A percentile compares a stretch with the other conserved stretches of the same genome.
Conservation (phyloP, 2,797 vertebrate genomes). For the Neosilurus mollespiculum region DNA sequence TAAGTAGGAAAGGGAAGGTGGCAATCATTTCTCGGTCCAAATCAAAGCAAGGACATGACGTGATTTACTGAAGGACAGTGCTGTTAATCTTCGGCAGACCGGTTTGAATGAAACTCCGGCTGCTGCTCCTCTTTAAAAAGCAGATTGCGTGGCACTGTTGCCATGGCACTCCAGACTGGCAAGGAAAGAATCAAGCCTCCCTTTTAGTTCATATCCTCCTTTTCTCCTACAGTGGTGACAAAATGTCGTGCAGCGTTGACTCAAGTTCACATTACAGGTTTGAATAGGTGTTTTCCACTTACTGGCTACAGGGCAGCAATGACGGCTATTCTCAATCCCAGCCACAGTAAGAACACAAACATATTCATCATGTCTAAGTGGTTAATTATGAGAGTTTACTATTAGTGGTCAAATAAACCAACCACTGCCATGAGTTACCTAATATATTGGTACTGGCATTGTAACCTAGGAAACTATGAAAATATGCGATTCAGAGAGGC, state of each 20-base stretch:
- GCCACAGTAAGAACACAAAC: constrained; percentile 48
- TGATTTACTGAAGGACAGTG: neutral
- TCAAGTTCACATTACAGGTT: constrained; percentile 5
- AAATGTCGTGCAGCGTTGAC: neutral
- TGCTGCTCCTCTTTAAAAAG: constrained; percentile 15
- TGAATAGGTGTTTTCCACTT: constrained; percentile 25
- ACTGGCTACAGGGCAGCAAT: constrained; percentile 13
- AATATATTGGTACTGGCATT: constrained; percentile 38
- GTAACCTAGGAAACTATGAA: constrained; percentile 31
- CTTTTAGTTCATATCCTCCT: constrained; percentile 21
- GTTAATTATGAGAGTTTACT: constrained; percentile 53
- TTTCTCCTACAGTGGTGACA: neutral
- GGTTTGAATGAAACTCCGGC: constrained; percentile 1
- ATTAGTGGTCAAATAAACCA: constrained; percentile 51
- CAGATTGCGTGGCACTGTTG: constrained; percentile 32
- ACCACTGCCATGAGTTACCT: constrained; percentile 49
- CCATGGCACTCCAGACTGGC: constrained; percentile 35
- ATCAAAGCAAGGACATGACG: constrained; percentile 9
- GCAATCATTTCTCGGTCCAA: neutral
- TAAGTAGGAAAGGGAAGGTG: neutral
- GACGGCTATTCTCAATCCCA: constrained; percentile 44
- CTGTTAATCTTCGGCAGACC: neutral
- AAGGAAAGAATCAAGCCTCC: constrained; percentile 15
- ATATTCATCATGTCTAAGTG: constrained; percentile 52
- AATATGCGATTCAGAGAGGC: neutral